These are phyloP conservation scores for Meriones unguiculatus DNA, from an alignment of 2,113 vertebrate species.

Conservation along the genomic window DNA sequence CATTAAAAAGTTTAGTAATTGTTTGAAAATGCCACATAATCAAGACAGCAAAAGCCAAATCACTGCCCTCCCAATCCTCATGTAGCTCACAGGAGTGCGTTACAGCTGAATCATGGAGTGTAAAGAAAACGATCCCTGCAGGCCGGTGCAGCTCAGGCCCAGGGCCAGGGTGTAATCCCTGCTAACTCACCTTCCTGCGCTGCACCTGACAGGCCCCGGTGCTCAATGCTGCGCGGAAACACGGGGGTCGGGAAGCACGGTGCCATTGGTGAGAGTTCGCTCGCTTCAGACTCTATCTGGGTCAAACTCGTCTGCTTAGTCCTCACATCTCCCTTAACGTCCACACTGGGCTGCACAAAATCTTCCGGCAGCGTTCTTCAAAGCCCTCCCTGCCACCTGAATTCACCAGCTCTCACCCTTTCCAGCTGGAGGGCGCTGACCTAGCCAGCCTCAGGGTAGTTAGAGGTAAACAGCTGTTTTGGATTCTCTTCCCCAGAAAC, in stretches of 20 bases:
- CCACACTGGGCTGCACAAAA: neutral
- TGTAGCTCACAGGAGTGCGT: conserved; percentile 48
- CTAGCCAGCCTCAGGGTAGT: neutral
- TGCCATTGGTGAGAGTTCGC: neutral
- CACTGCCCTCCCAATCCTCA: neutral
- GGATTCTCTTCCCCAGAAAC: conserved; percentile 54
- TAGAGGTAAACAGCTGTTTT: conserved; percentile 57
- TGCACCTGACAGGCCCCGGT: neutral
- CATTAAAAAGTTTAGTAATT: conserved; percentile 52
- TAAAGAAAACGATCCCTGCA: conserved; percentile 6
- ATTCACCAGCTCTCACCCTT: neutral
- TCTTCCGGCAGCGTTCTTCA: neutral
- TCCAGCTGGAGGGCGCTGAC: neutral
- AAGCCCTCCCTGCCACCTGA: neutral
- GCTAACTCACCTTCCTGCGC: neutral
- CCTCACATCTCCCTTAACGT: conserved; percentile 20
- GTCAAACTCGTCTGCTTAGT: conserved; percentile 14
- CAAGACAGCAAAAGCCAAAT: conserved; percentile 46
- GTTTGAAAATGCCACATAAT: conserved; percentile 60
- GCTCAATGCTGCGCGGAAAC: neutral
- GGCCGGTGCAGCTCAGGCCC: neutral
- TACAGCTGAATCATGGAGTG: conserved; percentile 75
- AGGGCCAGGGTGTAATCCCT: neutral
- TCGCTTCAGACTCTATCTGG: conserved; percentile 1
- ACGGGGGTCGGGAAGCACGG: neutral